Evolutionary conservation across 2,113 vertebrate species (phyloP).

Genomic region (Ornithorhynchus anatinus): DNA sequence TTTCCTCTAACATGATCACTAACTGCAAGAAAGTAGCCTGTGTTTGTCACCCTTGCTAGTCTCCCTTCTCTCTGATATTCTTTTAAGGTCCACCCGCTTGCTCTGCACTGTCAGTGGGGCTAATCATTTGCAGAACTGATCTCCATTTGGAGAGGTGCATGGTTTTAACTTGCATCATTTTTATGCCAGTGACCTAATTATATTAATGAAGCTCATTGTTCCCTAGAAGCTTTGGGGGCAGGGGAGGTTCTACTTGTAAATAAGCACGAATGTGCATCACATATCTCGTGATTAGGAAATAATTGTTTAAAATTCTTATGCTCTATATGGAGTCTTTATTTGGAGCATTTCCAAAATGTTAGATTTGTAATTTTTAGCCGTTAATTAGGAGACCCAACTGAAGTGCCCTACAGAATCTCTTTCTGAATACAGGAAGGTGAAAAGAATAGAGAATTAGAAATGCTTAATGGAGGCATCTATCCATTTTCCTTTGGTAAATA

Average conservation of each 20-base stretch:
- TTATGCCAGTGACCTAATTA: not conserved
- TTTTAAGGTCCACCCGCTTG: slow-evolving; percentile 3
- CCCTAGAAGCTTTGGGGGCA: not conserved
- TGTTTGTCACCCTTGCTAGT: slow-evolving; percentile 5
- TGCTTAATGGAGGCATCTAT: no score
- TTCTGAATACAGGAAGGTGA: no score
- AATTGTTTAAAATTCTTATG: not conserved
- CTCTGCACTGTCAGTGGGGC: slow-evolving; percentile 16
- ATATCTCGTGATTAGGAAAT: not conserved
- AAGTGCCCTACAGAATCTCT: not conserved
- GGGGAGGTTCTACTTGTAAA: slow-evolving; percentile 13
- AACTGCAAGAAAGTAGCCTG: not conserved
- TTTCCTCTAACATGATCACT: slow-evolving; percentile 29
- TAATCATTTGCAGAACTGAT: slow-evolving; percentile 4
- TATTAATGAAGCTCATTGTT: not conserved
- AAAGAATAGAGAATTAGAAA: no score
- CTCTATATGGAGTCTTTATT: not conserved
- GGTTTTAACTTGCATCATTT: slow-evolving; percentile 21
- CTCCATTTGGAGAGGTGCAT: slow-evolving; percentile 26
- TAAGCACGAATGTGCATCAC: not conserved
- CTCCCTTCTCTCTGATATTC: slow-evolving; percentile 6
- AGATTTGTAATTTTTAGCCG: not conserved
- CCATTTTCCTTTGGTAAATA: no score
- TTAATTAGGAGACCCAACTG: not conserved
- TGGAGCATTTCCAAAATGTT: slow-evolving; percentile 3